Evolutionary conservation across 2,797 vertebrate genomes (phyloP), one percentile per base, ranked within the genome.

Genomic region (Allobates femoralis): DNA sequence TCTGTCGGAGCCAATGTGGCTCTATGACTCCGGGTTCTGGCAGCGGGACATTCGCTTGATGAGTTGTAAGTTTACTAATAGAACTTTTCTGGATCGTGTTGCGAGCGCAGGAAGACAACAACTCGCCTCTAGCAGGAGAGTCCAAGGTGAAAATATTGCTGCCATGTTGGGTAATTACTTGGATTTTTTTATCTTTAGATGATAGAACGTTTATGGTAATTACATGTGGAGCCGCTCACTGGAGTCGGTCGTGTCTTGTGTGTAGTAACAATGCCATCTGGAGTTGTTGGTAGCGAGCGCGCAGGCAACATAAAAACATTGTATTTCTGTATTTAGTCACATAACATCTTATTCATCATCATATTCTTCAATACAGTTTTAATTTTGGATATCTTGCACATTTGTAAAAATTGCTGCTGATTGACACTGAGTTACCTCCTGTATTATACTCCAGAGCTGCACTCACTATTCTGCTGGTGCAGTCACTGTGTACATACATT

Each of bases 121-220:
- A 84, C 67, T 51, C 84, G 62, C 58, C 62, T n/a, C 56, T 66
- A 74, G 86, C 82, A 75, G 62, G 41, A 67, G 81, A 84, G 79
- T 88, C 69, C 86, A 76, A 88, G 86, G 86, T 81, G 82, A 85
- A 81, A 75, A 76, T 76, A 74, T 66, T 74, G 50, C 56, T 84
- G 82, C 66, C 76, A 78, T 58, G 58, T 76, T 67, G 60, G 37
- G 82, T 88, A 88, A 88, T 88, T 81, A 88, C 58, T 67, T 37
- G 30, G 8, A 19, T 14, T 21, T 50, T 76, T 79, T 81, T 62
- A n/a, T 62, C 32, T 56, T 88, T 46, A 66, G 80, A 87, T 75
- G 67, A 75, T 84, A 87, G 56, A 75, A 80, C 83, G 81, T 88
- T 85, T 85, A 88, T 88, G 86, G 81, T 88, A 76, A 85, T 88